Evolutionary conservation across 2,797 vertebrate genomes (phyloP).

Genomic region (Arnoldichthys spilopterus): DNA sequence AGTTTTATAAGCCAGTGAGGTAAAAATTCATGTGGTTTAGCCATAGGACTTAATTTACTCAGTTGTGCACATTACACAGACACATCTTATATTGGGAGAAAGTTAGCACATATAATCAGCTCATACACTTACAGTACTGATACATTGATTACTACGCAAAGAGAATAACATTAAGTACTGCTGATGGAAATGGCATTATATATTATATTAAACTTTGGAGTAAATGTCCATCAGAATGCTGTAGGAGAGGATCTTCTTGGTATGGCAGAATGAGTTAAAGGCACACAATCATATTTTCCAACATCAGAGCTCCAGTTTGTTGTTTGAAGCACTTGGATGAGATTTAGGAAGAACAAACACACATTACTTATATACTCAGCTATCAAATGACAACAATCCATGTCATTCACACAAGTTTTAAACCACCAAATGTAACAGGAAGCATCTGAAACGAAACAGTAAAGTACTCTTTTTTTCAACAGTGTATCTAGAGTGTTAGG

Average conservation of each 20-base stretch:
- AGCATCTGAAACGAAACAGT: conserved; percentile 26
- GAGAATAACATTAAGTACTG: conserved; percentile 32
- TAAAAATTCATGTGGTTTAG: conserved; percentile 43
- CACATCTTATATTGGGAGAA: conserved; percentile 36
- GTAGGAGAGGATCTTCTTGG: conserved; percentile 17
- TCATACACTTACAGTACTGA: conserved; percentile 44
- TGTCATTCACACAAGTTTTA: conserved; percentile 26
- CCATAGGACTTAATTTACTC: conserved; percentile 39
- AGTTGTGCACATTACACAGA: conserved; percentile 40
- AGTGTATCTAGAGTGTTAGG: conserved; percentile 21
- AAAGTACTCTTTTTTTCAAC: conserved; percentile 26
- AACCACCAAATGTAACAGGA: conserved; percentile 36
- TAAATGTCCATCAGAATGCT: conserved; percentile 8
- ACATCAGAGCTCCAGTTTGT: conserved; percentile 25
- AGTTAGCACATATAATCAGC: conserved; percentile 40
- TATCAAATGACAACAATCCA: background rate
- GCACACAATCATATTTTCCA: conserved; percentile 48
- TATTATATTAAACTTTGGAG: conserved; percentile 1
- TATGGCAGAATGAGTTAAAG: conserved; percentile 50
- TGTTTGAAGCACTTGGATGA: conserved; percentile 43
- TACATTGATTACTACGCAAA: conserved; percentile 42
- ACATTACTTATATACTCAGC: conserved; percentile 14
- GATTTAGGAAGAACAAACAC: conserved; percentile 43
- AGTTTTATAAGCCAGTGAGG: conserved; percentile 39
- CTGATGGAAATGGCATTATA: conserved; percentile 18